These are phyloP conservation scores for Apoderus coryli DNA, from an alignment of 2,888 invertebrate species.

Conservation along the genomic window DNA sequence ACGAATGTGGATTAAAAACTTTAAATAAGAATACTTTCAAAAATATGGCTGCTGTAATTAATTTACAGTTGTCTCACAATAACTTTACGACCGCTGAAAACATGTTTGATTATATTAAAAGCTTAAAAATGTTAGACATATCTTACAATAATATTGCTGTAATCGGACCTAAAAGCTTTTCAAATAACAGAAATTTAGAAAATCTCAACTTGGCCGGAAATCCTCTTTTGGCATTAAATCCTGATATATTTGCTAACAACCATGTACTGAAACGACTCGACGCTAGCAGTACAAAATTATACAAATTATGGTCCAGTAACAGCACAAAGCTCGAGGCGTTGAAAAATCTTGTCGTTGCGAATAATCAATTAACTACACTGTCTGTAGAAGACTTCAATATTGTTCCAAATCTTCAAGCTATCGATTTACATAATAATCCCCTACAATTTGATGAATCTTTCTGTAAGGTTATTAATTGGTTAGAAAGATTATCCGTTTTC, in stretches of 20 bases:
- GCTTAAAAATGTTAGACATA: slow-evolving; percentile 54
- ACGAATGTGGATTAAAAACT: slow-evolving; percentile 51
- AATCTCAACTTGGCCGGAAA: slow-evolving; percentile 59
- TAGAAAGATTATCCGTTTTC: slow-evolving; percentile 42
- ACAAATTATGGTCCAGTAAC: slow-evolving; percentile 43
- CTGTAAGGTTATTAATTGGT: slow-evolving; percentile 48
- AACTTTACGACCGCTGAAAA: slow-evolving; percentile 38
- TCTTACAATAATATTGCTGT: slow-evolving; percentile 52
- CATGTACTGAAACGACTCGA: slow-evolving; percentile 50
- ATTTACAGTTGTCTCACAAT: slow-evolving; percentile 52
- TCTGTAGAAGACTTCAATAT: slow-evolving; percentile 43
- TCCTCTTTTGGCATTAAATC: slow-evolving; percentile 46
- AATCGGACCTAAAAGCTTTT: slow-evolving; percentile 48
- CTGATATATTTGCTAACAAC: slow-evolving; percentile 49
- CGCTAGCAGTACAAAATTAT: slow-evolving; percentile 52
- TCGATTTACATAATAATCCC: slow-evolving; percentile 51
- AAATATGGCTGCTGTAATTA: slow-evolving; percentile 49
- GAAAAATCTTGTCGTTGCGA: slow-evolving; percentile 37
- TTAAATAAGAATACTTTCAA: slow-evolving; percentile 49
- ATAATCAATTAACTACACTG: slow-evolving; percentile 43
- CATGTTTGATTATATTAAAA: slow-evolving; percentile 39
- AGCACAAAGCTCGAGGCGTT: slow-evolving; percentile 24
- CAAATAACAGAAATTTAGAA: slow-evolving; percentile 47
- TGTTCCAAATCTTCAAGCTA: slow-evolving; percentile 39
- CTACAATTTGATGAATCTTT: slow-evolving; percentile 54